A percentile compares a stretch with the other conserved stretches of the same genome.
Evolutionary conservation across 2,888 invertebrate species (phyloP).

Genomic region (Spodoptera picta): DNA sequence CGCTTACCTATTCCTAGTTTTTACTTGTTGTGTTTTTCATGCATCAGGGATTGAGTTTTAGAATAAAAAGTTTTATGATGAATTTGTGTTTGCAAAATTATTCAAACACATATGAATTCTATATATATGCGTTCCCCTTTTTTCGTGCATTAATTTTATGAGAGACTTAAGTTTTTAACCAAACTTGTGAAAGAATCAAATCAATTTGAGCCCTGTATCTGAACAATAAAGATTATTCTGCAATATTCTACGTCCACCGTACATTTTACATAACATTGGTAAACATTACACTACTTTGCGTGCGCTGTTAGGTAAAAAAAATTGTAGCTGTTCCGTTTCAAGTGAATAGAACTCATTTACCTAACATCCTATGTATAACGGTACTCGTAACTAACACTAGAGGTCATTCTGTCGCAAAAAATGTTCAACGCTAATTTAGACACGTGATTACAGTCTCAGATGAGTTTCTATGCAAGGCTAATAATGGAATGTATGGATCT

Average conservation of each 20-base stretch:
- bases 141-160: no score
- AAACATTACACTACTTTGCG: conserved; percentile 22
- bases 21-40: no score
- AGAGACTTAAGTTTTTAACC: no score
- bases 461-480: not conserved
- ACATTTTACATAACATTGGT: conserved; percentile 21
- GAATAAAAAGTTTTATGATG: no score
- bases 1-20: no score
- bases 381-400: conserved; percentile 45
- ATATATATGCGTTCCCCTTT: no score
- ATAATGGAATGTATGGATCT: not conserved
- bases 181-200: no score
- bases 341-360: conserved; percentile 44
- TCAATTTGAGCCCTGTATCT: no score
- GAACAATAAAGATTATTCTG: no score
- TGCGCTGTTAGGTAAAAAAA: conserved; percentile 11
- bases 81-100: no score
- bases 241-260: not conserved
- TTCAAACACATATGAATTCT: no score
- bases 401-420: conserved; percentile 35
- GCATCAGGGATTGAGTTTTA: no score
- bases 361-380: conserved; percentile 54
- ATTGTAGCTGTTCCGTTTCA: conserved; percentile 36
- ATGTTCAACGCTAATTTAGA: conserved; percentile 5
- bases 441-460: not conserved